Base-by-base conservation (phyloP, 2,888 invertebrate species). In the Apoda limacodes region DNA sequence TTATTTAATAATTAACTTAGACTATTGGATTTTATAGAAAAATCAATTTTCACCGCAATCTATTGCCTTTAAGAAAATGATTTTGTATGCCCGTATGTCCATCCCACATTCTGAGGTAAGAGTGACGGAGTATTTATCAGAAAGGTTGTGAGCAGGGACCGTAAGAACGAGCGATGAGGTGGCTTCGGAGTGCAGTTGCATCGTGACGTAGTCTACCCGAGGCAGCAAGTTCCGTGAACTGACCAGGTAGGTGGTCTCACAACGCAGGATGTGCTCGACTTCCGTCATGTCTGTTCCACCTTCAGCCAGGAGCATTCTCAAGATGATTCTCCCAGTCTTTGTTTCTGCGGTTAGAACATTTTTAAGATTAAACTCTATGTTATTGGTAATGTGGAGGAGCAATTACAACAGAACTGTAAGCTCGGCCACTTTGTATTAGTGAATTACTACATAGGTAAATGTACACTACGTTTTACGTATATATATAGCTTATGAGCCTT, bases 51-150 rank as follows among this genome's bases (percentile, higher is more conserved):
- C 17, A 17, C 7, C 17, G 17, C 15, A 38, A 14, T 37, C 40
- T 28, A 33, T 28, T 12, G 37, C 40, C 33, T 60, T 55, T 15
- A 65, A 43, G 32, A 78, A 72, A 6, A 70, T 22, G 26, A 80
- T 58, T 44, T 53, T 66, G 32, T 78, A 80, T 6, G 63, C 66
- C 7, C 82, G 66, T 32, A 81, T 57, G 38, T 82, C 81, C 67
- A 74, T 67, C 15, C 72, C 71, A 34, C 72, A 74, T 5, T 70
- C 67, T 2, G 81, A 81, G 5, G 64, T 68, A n/a, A 82, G 52
- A 5, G 60, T 62, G 4, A 82, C 37, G 2, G 65, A 45, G 39
- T 66, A 70, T 46, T 70, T 76, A 32, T 74, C 72, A 2, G 59
- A 40, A 24, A 54, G 60, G 17, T 65, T 60, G 4, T 53, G 46